Percentiles rank a stretch among this genome's conserved stretches.
phyloP scores from a whole-genome alignment of 2,888 invertebrate genomes.

The Cantharis lateralis region DNA sequence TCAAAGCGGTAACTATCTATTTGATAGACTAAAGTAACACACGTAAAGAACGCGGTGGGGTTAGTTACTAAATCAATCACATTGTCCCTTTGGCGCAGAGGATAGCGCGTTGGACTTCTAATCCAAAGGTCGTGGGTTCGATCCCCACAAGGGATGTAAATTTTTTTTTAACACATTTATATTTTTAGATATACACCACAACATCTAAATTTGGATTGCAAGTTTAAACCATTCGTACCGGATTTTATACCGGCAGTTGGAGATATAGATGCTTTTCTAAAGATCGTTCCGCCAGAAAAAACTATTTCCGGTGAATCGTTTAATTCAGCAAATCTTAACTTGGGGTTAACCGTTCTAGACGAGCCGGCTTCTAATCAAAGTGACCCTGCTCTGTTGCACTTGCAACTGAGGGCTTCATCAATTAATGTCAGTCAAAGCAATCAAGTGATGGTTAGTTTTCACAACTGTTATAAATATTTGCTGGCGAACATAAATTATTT shows the following conservation, averaged over 20 bases:
- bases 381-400: slow-evolving; percentile 90
- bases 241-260: slow-evolving; percentile 98
- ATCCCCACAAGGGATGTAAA: slow-evolving; percentile 80
- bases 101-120: slow-evolving; percentile 90
- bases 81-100: slow-evolving; percentile 84
- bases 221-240: slow-evolving; percentile 91
- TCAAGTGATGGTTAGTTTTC: slow-evolving; percentile 37
- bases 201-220: slow-evolving; percentile 85
- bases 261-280: slow-evolving; percentile 97
- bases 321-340: slow-evolving; percentile 48
- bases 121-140: slow-evolving; percentile 89
- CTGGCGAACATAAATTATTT: neutral
- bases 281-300: slow-evolving; percentile 82
- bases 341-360: slow-evolving; percentile 81
- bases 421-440: slow-evolving; percentile 53
- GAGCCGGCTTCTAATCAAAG: slow-evolving; percentile 96
- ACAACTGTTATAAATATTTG: neutral
- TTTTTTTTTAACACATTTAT: neutral
- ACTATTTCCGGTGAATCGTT: slow-evolving; percentile 48
- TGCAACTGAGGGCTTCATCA: slow-evolving; percentile 80
- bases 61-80: neutral
- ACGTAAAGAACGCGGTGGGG: neutral
- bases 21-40: neutral
- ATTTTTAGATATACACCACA: slow-evolving; percentile 85
- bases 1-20: neutral